Conservation (phyloP, 35 echinoderm and acorn worm species). For the Hemicentrotus pulcherrimus region DNA sequence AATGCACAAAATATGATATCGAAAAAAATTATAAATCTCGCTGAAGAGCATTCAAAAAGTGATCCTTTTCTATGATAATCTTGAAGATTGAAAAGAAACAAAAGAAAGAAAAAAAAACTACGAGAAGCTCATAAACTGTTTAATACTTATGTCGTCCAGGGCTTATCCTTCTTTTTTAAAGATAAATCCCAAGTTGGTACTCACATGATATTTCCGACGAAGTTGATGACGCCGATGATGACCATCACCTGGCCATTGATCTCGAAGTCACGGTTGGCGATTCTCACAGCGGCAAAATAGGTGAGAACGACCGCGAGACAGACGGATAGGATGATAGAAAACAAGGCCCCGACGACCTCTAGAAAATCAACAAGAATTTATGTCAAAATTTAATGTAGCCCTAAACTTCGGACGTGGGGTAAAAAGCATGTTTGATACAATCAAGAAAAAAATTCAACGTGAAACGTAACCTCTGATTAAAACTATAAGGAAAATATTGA, state of each 20-base stretch:
- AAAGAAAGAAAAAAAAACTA: no score
- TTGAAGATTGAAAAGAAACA: no score
- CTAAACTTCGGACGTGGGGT: background rate
- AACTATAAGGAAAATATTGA: no score
- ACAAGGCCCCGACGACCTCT: slow-evolving; percentile 66
- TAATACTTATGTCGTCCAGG: no score
- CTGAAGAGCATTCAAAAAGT: no score
- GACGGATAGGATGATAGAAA: slow-evolving; percentile 57
- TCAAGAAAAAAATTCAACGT: no score
- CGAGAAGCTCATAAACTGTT: no score
- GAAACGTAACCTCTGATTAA: no score
- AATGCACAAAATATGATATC: no score
- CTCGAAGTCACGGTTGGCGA: slow-evolving; percentile 10
- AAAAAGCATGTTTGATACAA: background rate
- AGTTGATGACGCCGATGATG: slow-evolving; percentile 55
- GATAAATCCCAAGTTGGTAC: background rate
- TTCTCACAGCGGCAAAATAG: slow-evolving; percentile 46
- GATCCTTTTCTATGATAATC: no score
- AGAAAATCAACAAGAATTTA: background rate
- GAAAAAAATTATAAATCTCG: no score
- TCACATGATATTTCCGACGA: slow-evolving; percentile 65
- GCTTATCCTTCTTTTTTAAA: no score
- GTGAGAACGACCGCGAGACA: slow-evolving; percentile 56
- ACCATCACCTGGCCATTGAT: slow-evolving; percentile 64
- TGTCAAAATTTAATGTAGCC: background rate